Percentiles rank a stretch among this genome's conserved stretches.
phyloP scores from a whole-genome alignment of 1,140 invertebrate genomes.

The Eueides isabella region DNA sequence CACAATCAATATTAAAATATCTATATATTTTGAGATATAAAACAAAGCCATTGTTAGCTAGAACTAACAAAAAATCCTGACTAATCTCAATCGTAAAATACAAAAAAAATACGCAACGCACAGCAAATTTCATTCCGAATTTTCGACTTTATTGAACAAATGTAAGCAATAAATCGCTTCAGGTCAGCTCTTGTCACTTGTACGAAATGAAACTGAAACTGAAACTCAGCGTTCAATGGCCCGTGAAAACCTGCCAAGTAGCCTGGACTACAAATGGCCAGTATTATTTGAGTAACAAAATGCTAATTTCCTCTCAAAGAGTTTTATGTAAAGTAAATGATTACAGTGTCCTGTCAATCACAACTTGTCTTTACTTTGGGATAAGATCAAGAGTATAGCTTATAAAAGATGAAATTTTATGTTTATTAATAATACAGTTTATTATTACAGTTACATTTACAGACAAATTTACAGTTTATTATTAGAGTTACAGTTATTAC shows the following conservation, averaged over 20 bases:
- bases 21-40: neutral
- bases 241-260: constrained; percentile 24
- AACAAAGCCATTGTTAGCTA: neutral
- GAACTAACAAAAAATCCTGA: neutral
- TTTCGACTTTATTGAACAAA: neutral
- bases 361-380: neutral
- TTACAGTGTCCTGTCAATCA: neutral
- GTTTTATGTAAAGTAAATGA: constrained; percentile 7
- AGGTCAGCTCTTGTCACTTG: constrained; percentile 1
- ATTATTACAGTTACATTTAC: too few species aligned
- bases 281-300: constrained; percentile 22
- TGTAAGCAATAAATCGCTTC: neutral
- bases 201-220: constrained; percentile 11
- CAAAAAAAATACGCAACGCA: neutral
- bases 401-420: too few species aligned
- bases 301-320: constrained; percentile 14
- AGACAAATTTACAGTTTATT: too few species aligned
- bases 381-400: too few species aligned
- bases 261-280: constrained; percentile 18
- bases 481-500: too few species aligned
- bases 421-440: too few species aligned
- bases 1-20: too few species aligned
- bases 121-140: neutral
- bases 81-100: too few species aligned
- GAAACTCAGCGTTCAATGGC: constrained; percentile 11